These are phyloP conservation scores for Salvelinus alpinus DNA, from an alignment of 2,113 vertebrate genomes.

Conservation along the genomic window DNA sequence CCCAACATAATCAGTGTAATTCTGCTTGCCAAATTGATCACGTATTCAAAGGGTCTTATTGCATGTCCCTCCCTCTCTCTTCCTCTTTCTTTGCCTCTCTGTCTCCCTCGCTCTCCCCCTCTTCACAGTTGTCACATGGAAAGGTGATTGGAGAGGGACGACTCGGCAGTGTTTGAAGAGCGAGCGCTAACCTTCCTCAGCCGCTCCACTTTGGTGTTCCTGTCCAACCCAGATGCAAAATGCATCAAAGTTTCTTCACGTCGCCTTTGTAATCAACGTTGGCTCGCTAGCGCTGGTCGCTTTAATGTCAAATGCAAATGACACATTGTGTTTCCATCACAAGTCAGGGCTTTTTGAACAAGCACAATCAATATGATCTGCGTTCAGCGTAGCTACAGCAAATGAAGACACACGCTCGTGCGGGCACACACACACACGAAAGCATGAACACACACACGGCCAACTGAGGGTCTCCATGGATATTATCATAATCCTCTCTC, in stretches of 20 bases:
- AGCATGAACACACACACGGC: too few species aligned
- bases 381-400: not conserved
- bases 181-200: not conserved
- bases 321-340: not conserved
- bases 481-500: too few species aligned
- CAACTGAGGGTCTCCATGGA: too few species aligned
- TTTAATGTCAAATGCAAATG: not conserved
- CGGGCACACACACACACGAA: not conserved
- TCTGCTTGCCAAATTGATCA: conserved; percentile 69
- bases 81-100: conserved; percentile 9
- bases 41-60: conserved; percentile 74
- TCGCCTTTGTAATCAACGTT: not conserved
- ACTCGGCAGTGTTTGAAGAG: not conserved
- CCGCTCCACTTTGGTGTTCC: too few species aligned
- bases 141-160: not conserved
- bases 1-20: too few species aligned
- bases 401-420: not conserved
- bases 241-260: not conserved
- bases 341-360: not conserved
- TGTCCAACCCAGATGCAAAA: too few species aligned
- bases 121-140: not conserved
- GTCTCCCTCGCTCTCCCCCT: not conserved
- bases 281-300: not conserved
- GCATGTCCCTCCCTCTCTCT: conserved; percentile 4
- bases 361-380: not conserved